Evolutionary conservation across 2,888 invertebrate genomes (phyloP), one percentile per base, ranked within the genome.

Genomic region (Hoplodrina blanda): DNA sequence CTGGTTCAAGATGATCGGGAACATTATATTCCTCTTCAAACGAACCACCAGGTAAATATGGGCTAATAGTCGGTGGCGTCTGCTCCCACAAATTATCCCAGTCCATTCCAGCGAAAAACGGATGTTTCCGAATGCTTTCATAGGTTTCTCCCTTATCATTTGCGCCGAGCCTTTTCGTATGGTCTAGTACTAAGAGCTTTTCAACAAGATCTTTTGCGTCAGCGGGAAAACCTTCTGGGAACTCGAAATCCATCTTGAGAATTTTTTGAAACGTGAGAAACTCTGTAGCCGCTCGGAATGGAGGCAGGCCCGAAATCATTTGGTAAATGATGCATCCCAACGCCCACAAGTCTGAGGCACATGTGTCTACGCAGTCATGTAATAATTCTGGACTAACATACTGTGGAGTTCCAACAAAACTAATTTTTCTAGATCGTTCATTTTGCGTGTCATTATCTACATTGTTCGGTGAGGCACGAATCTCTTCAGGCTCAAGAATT

Each of bases 341-440:
- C 0, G 99, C 99, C 99, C 99, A 99, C 69, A 99, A 96, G 94
- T 99, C 99, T 17, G 98, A 98, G 54, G 98, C 97, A 67, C 97
- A 97, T 60, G 97, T 97, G 64, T 97, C 97, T 3, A 97, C 97
- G 73, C 97, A 97, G 89, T 98, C 98, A 73, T 97, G 98, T 62
- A 99, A 96, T 76, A 99, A 97, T 95, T 99, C 99, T 4, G 99
- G 99, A 69, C 99, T 99, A 0, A 99, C 99, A 93, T 99, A 99
- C 91, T 99, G 99, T 3, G 99, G 99, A 15, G 99, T 99, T 62
- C 99, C 99, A 17, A 99, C 99, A 94, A 99, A 99, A 92, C 98
- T 98, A 87, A 97, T 98, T 85, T 97, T 97, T 73, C 98, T 96
- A 82, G 96, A 95, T 67, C 96, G 94, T 71, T 94, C 93, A 84